Evolutionary conservation across 2,888 invertebrate species (phyloP), one percentile per base, ranked within the genome.

Genomic region (Diplolepis rosae): DNA sequence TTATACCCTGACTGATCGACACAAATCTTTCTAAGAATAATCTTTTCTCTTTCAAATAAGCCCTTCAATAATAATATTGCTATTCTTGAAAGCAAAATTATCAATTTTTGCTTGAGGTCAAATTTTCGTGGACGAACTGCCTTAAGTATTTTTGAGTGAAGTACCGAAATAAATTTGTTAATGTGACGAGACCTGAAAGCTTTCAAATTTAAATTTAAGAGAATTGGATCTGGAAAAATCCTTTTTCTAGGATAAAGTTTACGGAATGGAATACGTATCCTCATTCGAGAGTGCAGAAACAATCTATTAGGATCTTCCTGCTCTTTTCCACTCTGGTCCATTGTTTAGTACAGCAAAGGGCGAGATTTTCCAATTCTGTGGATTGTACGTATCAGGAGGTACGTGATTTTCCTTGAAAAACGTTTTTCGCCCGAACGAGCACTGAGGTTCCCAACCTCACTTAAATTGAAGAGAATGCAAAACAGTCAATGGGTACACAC

Each of bases 401-500:
- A 13, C 35, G 54, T 54, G 54, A 56, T 35, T 75, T 70, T 65
- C 48, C 51, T 56, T 68, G 69, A 77, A 73, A 70, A 71, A 54
- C 70, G 45, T 39, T 48, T 35, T 42, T 70, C 52, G n/a, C n/a
- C n/a, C n/a, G n/a, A n/a, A n/a, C n/a, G n/a, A 35, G 50, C 54
- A 27, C 42, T 11, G 52, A 15, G 71, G 70, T 71, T 66, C 66
- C 27, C 27, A 48, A 30, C 68, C 69, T 71, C 74, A 71, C 74
- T 74, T 70, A 73, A 75, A 73, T 71, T 74, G 70, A 78, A 80
- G 70, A 69, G 75, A 72, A 76, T 76, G 74, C 68, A 73, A 76
- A 81, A 75, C 67, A 73, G 67, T 68, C 69, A 73, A 74, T 78
- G 70, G 75, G 72, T 73, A 77, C 76, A 76, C 72, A 79, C 72